These are phyloP conservation scores for Stictonetta naevosa DNA, from an alignment of 2,113 vertebrate genomes.

Conservation along the genomic window DNA sequence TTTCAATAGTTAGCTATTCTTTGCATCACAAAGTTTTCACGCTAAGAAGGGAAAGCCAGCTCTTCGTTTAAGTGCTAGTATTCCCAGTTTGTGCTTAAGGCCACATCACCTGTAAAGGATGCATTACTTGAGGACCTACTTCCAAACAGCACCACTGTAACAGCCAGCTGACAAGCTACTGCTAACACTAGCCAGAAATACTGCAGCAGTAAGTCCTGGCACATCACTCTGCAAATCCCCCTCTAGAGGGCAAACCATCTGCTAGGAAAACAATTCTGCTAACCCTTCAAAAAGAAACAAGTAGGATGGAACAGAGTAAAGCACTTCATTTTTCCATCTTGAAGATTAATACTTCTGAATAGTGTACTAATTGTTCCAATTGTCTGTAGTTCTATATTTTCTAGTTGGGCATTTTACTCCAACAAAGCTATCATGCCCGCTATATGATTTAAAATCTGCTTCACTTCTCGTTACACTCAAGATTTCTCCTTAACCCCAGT, in stretches of 20 bases:
- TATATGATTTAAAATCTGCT: not conserved
- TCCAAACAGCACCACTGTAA: not conserved
- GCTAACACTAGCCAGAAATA: not conserved
- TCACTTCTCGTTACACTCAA: not conserved
- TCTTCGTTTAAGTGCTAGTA: conserved; percentile 40
- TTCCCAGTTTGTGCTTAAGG: conserved; percentile 15
- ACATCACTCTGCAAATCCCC: not conserved
- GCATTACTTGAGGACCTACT: not conserved
- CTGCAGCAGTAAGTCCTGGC: not conserved
- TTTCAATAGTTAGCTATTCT: not conserved
- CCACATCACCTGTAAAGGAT: not conserved
- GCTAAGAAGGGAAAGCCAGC: conserved; percentile 18
- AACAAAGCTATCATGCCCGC: not conserved
- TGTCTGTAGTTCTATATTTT: not conserved
- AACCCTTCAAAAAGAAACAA: not conserved
- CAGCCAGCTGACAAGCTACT: conserved; percentile 3
- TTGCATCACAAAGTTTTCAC: not conserved
- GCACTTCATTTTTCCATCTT: not conserved
- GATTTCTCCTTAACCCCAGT: not conserved
- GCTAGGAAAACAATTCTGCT: not conserved
- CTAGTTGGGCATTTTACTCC: not conserved
- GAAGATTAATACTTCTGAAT: conserved; percentile 9
- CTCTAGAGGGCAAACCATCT: not conserved
- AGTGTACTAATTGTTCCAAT: conserved; percentile 8
- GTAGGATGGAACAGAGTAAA: not conserved